phyloP scores from a whole-genome alignment of 2,888 invertebrate species.

The Nemapogon koenigi region DNA sequence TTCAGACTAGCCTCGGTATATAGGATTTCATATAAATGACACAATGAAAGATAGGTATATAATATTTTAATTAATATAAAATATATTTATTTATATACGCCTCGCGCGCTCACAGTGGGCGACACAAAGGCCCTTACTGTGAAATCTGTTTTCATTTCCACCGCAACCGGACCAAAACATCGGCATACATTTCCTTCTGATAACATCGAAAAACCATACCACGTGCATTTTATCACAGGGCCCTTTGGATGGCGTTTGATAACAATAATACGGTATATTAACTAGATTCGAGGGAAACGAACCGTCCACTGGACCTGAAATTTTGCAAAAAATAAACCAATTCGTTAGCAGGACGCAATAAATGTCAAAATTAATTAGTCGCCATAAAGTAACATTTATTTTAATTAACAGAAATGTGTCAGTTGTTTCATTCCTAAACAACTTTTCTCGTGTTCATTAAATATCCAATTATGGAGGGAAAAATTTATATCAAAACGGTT shows the following conservation, averaged over 20 bases:
- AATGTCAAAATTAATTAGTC: conserved; percentile 1
- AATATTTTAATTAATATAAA: too few species aligned
- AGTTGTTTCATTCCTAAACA: too few species aligned
- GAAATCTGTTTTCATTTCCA: conserved; percentile 48
- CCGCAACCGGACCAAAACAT: conserved; percentile 56
- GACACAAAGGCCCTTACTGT: conserved; percentile 26
- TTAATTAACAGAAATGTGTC: conserved; percentile 4
- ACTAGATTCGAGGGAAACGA: conserved; percentile 39
- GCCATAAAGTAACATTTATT: conserved; percentile 6
- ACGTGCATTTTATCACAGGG: conserved; percentile 31
- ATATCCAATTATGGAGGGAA: too few species aligned
- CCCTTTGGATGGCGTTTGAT: conserved; percentile 43
- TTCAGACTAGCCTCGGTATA: too few species aligned
- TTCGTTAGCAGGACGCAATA: conserved; percentile 4
- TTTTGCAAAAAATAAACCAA: conserved; percentile 6
- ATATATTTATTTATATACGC: conserved; percentile 25
- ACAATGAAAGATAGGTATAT: too few species aligned
- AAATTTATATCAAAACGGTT: too few species aligned
- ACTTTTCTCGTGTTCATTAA: too few species aligned
- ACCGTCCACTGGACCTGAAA: conserved; percentile 43
- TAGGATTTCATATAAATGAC: too few species aligned
- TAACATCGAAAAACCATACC: conserved; percentile 45
- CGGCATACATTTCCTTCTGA: conserved; percentile 39
- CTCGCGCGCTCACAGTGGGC: conserved; percentile 29
- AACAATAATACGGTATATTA: conserved; percentile 48